Evolutionary conservation across 2,113 vertebrate species (phyloP).

Genomic region (Ranitomeya imitator): DNA sequence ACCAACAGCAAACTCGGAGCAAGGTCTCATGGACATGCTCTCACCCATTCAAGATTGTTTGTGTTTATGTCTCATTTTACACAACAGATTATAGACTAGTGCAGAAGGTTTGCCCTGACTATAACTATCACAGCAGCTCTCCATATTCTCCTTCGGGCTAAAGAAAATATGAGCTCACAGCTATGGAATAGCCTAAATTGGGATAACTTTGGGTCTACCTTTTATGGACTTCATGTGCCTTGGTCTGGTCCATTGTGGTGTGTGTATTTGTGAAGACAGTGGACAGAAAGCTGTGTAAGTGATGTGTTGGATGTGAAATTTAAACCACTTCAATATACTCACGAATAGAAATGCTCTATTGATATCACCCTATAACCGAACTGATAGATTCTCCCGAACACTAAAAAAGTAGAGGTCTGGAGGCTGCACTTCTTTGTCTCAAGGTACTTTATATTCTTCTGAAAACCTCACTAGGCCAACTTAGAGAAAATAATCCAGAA

Average conservation of each 20-base stretch:
- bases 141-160: constrained; percentile 93
- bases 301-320: constrained; percentile 44
- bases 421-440: background rate
- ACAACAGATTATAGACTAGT: constrained; percentile 96
- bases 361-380: background rate
- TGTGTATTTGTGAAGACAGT: background rate
- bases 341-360: constrained; percentile 18
- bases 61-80: constrained; percentile 97
- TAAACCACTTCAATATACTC: constrained; percentile 42
- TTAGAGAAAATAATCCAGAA: background rate
- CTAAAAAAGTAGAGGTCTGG: background rate
- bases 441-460: background rate
- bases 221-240: constrained; percentile 55
- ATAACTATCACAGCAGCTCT: constrained; percentile 89
- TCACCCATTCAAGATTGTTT: constrained; percentile 94
- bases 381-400: background rate
- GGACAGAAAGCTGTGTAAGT: background rate
- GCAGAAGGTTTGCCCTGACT: constrained; percentile 97
- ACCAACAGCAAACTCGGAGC: constrained; percentile 92
- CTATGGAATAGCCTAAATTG: constrained; percentile 34
- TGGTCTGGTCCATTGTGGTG: constrained; percentile 58
- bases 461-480: background rate
- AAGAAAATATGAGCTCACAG: constrained; percentile 47
- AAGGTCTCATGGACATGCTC: constrained; percentile 97
- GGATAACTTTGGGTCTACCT: constrained; percentile 45